phyloP scores from a whole-genome alignment of 2,888 invertebrate genomes.

The Parapristionchus giblindavisi region DNA sequence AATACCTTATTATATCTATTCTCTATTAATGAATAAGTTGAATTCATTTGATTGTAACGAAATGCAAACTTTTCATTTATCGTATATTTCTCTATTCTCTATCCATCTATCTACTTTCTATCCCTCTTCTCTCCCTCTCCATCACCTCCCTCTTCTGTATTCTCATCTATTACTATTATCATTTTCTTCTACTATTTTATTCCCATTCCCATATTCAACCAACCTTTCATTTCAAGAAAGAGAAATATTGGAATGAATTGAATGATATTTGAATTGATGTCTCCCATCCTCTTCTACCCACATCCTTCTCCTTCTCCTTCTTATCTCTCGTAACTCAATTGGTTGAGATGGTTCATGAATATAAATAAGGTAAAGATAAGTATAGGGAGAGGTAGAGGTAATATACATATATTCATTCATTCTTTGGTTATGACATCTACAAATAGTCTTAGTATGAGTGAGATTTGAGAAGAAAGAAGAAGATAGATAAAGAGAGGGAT shows the following conservation, averaged over 20 bases:
- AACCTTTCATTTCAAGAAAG: neutral
- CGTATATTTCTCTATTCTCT: neutral
- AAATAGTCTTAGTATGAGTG: no score
- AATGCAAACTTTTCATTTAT: no score
- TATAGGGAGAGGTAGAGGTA: no score
- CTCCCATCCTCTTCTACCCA: neutral
- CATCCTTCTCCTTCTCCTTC: neutral
- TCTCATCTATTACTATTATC: neutral
- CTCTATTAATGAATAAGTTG: no score
- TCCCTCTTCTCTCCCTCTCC: conserved; percentile 22
- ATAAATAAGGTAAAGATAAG: no score
- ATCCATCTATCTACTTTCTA: conserved; percentile 34
- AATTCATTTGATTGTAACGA: no score
- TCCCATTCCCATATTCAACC: neutral
- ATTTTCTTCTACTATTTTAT: conserved; percentile 21
- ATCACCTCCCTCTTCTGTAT: neutral
- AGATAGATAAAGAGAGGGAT: no score
- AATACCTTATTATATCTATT: no score
- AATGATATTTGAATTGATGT: neutral
- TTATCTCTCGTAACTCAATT: neutral
- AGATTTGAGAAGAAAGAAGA: no score
- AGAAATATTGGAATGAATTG: neutral
- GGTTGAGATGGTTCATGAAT: no score
- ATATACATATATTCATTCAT: no score
- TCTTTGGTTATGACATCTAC: no score